Base-by-base conservation (phyloP, 2,888 invertebrate genomes). In the Thumatha senex region DNA sequence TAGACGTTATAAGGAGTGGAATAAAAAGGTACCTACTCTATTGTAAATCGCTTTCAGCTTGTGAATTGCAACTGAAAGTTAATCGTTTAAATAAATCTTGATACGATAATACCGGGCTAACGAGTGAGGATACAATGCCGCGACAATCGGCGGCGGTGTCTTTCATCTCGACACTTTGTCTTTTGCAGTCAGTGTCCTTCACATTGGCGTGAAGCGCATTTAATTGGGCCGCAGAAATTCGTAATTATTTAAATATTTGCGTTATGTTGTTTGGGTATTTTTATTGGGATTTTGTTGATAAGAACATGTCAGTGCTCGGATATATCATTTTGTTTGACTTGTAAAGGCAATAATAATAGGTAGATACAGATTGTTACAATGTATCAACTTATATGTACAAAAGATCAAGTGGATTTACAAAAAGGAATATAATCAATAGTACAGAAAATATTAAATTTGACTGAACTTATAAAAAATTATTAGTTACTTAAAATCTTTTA, bases 101-200 rank as follows among this genome's bases (percentile, higher is more conserved):
- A 79, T 85, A 86, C 89, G 87, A 87, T 89, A 89, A 89, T 88
- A 82, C 81, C 74, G 74, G 83, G 76, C 86, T 89, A 90, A 90
- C 90, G 86, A 90, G 85, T 87, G 88, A 85, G 86, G 89, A 86
- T 85, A 89, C 90, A 88, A 90, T 88, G 87, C 89, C 68, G 80
- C 81, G 89, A 88, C 90, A 89, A 89, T 88, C 89, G 88, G 67
- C 78, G 85, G 89, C 89, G 89, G 89, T 56, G 55, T 69, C 86
- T 90, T 90, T 90, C 86, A 90, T 90, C 89, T 80, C 82, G 86
- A 89, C 89, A 89, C 90, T 87, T 86, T 89, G 89, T 89, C 88
- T 83, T 65, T 67, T 80, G 71, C 69, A 74, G 76, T 62, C 75
- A 59, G 59, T 49, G 68, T 47, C 66, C 52, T 49, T 56, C 46